Conservation (phyloP, 2,797 vertebrate species). For the Crax fasciolata region DNA sequence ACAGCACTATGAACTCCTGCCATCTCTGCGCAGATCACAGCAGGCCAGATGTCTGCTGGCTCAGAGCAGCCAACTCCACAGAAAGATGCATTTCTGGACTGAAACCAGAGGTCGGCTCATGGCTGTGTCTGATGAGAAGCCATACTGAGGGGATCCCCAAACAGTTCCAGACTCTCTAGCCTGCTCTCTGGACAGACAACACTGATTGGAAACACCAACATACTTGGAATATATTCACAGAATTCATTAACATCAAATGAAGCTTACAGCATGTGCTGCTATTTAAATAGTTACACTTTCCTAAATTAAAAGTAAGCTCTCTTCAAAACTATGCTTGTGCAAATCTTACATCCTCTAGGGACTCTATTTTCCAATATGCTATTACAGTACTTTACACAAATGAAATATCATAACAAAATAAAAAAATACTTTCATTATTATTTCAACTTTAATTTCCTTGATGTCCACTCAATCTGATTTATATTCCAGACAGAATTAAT, state of each 20-base stretch:
- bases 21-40: neutral
- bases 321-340: neutral
- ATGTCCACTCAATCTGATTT: neutral
- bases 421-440: neutral
- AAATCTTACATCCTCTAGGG: neutral
- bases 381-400: neutral
- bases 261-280: neutral
- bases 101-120: neutral
- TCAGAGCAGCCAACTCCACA: fast-evolving
- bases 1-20: neutral
- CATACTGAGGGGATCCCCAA: neutral
- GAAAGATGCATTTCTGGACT: neutral
- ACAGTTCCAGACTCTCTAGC: neutral
- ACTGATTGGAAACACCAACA: neutral
- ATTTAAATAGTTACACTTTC: neutral
- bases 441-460: neutral
- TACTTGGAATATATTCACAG: neutral
- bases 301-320: neutral
- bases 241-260: neutral
- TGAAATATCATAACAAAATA: neutral
- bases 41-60: neutral
- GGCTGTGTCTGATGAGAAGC: neutral
- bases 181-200: neutral
- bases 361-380: neutral
- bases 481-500: neutral